Conservation (phyloP, 2,113 vertebrate genomes). For the Chaenogobius annularis region DNA sequence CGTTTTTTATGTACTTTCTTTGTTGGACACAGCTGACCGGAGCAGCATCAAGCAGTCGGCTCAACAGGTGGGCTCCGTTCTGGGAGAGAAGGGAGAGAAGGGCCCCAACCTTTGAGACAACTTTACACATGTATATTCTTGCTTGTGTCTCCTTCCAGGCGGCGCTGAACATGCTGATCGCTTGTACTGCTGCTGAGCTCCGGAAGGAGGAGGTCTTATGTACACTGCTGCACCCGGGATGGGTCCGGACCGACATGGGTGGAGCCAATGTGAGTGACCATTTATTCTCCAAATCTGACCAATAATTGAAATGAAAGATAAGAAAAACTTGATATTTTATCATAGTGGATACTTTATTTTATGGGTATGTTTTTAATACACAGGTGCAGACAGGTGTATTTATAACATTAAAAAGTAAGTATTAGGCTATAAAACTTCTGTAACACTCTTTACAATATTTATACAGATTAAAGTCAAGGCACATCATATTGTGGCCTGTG, state of each 20-base stretch:
- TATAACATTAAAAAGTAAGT: too few relatives aligned
- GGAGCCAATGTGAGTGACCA: conserved; percentile 39
- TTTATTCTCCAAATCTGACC: too few relatives aligned
- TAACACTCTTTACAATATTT: too few relatives aligned
- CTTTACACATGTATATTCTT: too few relatives aligned
- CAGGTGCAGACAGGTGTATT: too few relatives aligned
- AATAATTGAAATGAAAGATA: too few relatives aligned
- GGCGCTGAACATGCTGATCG: conserved; percentile 32
- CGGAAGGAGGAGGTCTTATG: conserved; percentile 50
- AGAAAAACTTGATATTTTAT: too few relatives aligned
- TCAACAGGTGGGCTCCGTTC: conserved; percentile 61
- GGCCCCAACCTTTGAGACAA: conserved; percentile 66
- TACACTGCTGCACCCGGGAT: conserved; percentile 34
- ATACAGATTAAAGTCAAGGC: too few relatives aligned
- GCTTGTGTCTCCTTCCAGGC: conserved; percentile 2
- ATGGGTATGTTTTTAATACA: too few relatives aligned
- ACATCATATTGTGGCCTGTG: too few relatives aligned
- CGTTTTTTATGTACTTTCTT: neutral
- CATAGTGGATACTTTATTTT: too few relatives aligned
- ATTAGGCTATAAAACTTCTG: too few relatives aligned
- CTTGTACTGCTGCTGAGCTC: conserved; percentile 31
- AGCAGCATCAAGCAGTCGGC: conserved; percentile 72
- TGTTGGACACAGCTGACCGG: conserved; percentile 57
- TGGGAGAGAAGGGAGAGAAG: conserved; percentile 64
- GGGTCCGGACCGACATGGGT: conserved; percentile 50